A percentile compares a stretch with the other conserved stretches of the same genome.
phyloP scores from a whole-genome alignment of 2,113 vertebrate genomes.

The Reinhardtius hippoglossoides region DNA sequence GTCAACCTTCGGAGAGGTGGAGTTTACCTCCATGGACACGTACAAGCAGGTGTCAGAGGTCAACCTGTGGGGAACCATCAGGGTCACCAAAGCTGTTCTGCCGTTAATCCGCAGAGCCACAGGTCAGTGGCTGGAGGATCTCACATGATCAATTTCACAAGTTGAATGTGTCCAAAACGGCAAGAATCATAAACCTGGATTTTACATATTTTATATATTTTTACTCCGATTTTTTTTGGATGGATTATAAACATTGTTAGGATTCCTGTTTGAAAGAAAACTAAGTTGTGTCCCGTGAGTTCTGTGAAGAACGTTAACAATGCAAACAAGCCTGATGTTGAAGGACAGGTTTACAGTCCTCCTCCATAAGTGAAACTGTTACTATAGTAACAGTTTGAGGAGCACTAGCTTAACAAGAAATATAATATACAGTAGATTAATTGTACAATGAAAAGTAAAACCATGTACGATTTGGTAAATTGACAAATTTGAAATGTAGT shows the following conservation, averaged over 20 bases:
- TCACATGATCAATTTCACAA: neutral
- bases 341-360: neutral
- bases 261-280: conserved; percentile 10
- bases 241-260: conserved; percentile 20
- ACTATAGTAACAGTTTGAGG: no score
- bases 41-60: conserved; percentile 88
- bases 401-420: neutral
- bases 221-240: neutral
- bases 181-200: conserved; percentile 6
- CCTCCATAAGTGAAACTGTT: no score
- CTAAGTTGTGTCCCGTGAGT: conserved; percentile 7
- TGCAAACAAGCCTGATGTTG: conserved; percentile 1
- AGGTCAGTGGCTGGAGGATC: conserved; percentile 78
- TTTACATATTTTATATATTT: no score
- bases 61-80: conserved; percentile 90
- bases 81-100: conserved; percentile 90
- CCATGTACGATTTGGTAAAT: no score
- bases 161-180: neutral
- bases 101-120: conserved; percentile 86
- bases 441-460: neutral
- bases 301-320: conserved; percentile 14
- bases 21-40: conserved; percentile 87
- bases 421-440: neutral
- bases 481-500: neutral
- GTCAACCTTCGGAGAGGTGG: conserved; percentile 88